A percentile compares a stretch with the other conserved stretches of the same genome.
Conservation (phyloP, 2,888 invertebrate species). For the Eurytoma adleriae region DNA sequence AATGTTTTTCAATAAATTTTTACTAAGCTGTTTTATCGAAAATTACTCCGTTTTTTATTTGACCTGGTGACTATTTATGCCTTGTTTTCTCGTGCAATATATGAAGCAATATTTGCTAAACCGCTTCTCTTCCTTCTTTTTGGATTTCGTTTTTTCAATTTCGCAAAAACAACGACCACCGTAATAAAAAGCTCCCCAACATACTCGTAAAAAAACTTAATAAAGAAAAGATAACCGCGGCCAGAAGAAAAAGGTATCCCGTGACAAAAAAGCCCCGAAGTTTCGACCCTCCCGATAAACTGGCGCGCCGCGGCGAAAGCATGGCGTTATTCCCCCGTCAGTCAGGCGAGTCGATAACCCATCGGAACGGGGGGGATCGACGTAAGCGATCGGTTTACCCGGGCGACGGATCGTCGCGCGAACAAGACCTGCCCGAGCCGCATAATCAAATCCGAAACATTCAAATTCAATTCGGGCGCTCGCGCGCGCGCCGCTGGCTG, state of each 20-base stretch:
- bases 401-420: neutral
- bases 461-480: slow-evolving; percentile 32
- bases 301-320: neutral
- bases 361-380: neutral
- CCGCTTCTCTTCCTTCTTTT: no score
- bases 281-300: neutral
- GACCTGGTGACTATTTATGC: no score
- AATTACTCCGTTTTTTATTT: no score
- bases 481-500: neutral
- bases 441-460: slow-evolving; percentile 36
- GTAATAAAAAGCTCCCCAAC: neutral
- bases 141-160: no score
- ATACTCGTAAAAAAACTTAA: neutral
- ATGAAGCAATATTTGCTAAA: no score
- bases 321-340: neutral
- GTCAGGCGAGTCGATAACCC: neutral
- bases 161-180: no score
- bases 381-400: slow-evolving; percentile 8
- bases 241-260: no score
- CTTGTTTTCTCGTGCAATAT: no score
- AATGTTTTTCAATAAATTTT: no score
- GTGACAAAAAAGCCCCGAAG: no score
- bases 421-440: neutral
- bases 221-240: no score
- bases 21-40: no score